Evolutionary conservation across 2,797 vertebrate species (phyloP).

Genomic region (Paguma larvata): DNA sequence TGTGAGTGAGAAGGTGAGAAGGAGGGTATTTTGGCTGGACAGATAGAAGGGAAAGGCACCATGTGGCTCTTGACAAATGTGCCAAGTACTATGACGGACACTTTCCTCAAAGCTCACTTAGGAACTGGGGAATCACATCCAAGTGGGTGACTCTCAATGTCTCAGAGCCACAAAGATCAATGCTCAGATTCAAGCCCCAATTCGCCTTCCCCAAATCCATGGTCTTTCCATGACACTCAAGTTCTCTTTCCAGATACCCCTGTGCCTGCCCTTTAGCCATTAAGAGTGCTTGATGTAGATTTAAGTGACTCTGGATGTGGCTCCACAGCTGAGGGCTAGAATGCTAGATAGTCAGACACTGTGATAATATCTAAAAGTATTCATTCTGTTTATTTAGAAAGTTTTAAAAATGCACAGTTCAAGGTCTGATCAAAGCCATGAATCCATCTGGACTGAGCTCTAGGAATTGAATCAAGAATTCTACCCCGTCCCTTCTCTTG

Average conservation of each 20-base stretch:
- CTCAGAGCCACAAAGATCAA: neutral
- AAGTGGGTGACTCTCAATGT: neutral
- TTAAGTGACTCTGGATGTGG: neutral
- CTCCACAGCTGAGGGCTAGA: neutral
- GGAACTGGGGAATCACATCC: neutral
- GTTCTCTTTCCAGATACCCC: neutral
- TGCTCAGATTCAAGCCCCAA: neutral
- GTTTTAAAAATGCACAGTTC: neutral
- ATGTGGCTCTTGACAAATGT: neutral
- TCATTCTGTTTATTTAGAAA: neutral
- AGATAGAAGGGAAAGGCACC: conserved; percentile 1
- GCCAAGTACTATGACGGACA: neutral
- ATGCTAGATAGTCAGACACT: neutral
- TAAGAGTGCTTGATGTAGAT: neutral
- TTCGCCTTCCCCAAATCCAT: neutral
- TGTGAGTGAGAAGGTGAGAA: neutral
- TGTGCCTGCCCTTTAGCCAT: neutral
- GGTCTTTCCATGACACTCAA: neutral
- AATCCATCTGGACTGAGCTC: conserved; percentile 22
- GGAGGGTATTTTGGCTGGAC: neutral
- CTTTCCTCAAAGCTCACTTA: conserved; percentile 25
- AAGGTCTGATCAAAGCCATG: conserved; percentile 11
- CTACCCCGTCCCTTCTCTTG: neutral
- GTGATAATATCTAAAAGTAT: neutral
- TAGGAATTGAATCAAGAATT: conserved; percentile 1